Percentiles rank a stretch among this genome's conserved stretches.
These are phyloP conservation scores for Selenia dentaria DNA, from an alignment of 2,888 invertebrate genomes.

Conservation along the genomic window DNA sequence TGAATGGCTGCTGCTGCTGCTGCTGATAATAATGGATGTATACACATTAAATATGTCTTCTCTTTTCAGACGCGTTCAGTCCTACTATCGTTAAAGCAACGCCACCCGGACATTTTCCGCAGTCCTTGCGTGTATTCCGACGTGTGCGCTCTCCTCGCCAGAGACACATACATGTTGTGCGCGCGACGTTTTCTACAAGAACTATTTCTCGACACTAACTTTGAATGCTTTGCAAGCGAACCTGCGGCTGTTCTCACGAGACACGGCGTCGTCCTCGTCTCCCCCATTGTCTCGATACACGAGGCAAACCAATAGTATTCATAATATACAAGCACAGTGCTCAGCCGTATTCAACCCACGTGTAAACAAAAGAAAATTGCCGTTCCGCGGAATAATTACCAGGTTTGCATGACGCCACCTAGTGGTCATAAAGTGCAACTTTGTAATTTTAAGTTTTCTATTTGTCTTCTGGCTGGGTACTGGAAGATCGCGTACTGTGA, in stretches of 20 bases:
- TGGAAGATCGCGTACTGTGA: conserved; percentile 22
- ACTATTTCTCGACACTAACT: conserved; percentile 93
- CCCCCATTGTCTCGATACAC: conserved; percentile 13
- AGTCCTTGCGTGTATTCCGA: conserved; percentile 97
- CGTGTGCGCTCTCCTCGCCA: conserved; percentile 91
- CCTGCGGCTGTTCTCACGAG: conserved; percentile 75
- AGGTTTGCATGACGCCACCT: background rate
- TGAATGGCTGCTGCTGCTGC: no score
- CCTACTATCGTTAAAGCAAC: conserved; percentile 90
- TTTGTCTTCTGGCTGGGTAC: background rate
- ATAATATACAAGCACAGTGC: conserved; percentile 9
- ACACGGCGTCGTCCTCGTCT: conserved; percentile 37
- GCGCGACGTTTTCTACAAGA: conserved; percentile 96
- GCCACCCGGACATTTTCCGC: conserved; percentile 89
- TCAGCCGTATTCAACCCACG: background rate
- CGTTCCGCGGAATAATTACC: background rate
- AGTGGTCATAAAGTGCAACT: background rate
- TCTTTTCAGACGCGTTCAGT: conserved; percentile 89
- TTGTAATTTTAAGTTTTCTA: background rate
- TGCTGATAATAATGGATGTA: no score
- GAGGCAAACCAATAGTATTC: conserved; percentile 23
- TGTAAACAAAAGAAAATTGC: background rate
- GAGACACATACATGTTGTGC: conserved; percentile 92
- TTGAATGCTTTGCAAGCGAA: conserved; percentile 85
- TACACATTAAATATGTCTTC: no score